Percentiles rank a stretch among this genome's conserved stretches.
Conservation (phyloP, 1,140 invertebrate species). For the Heliconius hermathena region DNA sequence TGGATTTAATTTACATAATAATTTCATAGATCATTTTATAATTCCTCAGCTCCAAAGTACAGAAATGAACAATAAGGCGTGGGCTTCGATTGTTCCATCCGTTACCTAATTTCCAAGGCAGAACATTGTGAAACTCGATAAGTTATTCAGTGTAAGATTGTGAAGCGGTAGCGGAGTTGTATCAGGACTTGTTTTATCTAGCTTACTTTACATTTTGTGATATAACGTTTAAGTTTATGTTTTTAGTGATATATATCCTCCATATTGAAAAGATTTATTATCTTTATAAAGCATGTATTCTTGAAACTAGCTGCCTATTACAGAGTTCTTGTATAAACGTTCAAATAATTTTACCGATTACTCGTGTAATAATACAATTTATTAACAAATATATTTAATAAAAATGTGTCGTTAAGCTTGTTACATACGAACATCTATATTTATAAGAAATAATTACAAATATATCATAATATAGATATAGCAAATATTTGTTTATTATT, state of each 20-base stretch:
- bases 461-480: no score
- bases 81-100: not conserved
- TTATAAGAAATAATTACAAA: no score
- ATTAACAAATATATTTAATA: no score
- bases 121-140: not conserved
- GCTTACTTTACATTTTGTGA: not conserved
- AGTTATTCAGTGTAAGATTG: conserved; percentile 10
- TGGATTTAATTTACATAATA: no score
- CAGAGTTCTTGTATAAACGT: no score
- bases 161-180: not conserved
- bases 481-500: no score
- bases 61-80: not conserved
- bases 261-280: not conserved
- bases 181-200: not conserved
- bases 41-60: not conserved
- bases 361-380: no score
- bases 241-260: not conserved
- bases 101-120: not conserved
- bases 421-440: no score
- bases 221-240: not conserved
- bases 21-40: not conserved
- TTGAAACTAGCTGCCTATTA: no score
- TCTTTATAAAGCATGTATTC: not conserved
- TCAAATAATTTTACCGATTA: no score
- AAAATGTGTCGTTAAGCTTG: no score